Base-by-base conservation (phyloP, 2,113 vertebrate genomes). In the Accipiter virgatus region DNA sequence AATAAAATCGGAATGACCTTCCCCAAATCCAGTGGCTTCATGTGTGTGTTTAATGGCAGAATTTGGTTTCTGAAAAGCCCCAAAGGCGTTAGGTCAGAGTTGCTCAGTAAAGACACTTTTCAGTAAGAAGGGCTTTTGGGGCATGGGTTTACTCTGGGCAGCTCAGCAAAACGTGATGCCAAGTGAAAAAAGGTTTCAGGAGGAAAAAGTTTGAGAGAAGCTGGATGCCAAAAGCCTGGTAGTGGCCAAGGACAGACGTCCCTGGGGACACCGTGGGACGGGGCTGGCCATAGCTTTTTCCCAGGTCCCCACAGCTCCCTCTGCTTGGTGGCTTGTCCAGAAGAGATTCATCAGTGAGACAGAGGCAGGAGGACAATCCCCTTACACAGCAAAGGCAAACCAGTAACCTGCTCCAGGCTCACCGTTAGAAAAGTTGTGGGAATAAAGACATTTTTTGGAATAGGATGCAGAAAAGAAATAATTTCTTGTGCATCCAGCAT, bases 291-390 rank as follows among this genome's bases (percentile, higher is more conserved):
- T 0, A 7, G 55, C 8, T 81, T 68, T 55, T 50, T 13, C 27
- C 43, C 73, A 59, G 22, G 12, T 85, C 42, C 22, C 47, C 15
- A 8, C 71, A 75, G 59, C 59, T 94, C 74, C 26, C 16, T 77
- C 40, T 77, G 90, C 79, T 92, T 81, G 90, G 59, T 90, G 82
- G 32, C 50, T 81, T 80, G 67, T 77, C 93, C 87, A 59, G 70
- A 53, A 84, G 45, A 83, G 40, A 38, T 72, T 65, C 27, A 42
- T 16, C 29, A 34, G 2, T 25, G 53, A 50, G 36, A 27, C 31
- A 68, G 40, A 66, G 55, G 66, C 17, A 68, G 66, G 19, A 84
- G 52, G 27, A 82, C 85, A 77, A 80, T 52, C 59, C 50, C 53
- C 6, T 45, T 38, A 13, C 10, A 12, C 1, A 2, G 53, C 31